Conservation (phyloP, 2,797 vertebrate genomes). For the Gobio occitaniae region DNA sequence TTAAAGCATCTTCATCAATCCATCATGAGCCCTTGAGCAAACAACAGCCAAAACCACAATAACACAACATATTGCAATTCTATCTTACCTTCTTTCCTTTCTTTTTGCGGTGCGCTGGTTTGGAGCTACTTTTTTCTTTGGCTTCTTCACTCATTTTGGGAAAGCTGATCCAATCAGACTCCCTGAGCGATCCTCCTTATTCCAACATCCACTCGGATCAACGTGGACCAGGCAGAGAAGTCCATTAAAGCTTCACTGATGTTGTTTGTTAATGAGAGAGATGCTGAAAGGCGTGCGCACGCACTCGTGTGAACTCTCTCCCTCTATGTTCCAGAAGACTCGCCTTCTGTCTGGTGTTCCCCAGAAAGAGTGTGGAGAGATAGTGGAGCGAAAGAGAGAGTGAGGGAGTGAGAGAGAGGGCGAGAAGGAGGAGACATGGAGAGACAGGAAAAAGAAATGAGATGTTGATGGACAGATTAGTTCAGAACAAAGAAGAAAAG, state of each 20-base stretch:
- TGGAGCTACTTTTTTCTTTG: slow-evolving; percentile 90
- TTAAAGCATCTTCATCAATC: slow-evolving; percentile 22
- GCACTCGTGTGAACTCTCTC: slow-evolving; percentile 59
- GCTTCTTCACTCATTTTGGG: slow-evolving; percentile 95
- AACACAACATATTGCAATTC: slow-evolving; percentile 11
- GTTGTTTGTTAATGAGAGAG: slow-evolving; percentile 58
- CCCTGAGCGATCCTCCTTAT: slow-evolving; percentile 51
- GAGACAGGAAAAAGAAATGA: slow-evolving; percentile 40
- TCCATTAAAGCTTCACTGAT: slow-evolving; percentile 51
- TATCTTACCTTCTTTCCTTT: slow-evolving; percentile 95
- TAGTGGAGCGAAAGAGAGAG: slow-evolving; percentile 47
- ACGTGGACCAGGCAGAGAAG: slow-evolving; percentile 81
- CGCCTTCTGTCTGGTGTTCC: slow-evolving; percentile 69
- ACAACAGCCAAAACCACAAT: slow-evolving; percentile 30
- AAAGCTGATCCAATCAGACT: slow-evolving; percentile 65
- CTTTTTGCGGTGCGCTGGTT: slow-evolving; percentile 94
- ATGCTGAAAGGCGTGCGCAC: slow-evolving; percentile 47
- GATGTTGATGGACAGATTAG: slow-evolving; percentile 45
- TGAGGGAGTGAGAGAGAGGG: slow-evolving; percentile 51
- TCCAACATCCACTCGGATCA: slow-evolving; percentile 87
- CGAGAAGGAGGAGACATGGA: slow-evolving; percentile 42
- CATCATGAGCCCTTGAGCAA: slow-evolving; percentile 33
- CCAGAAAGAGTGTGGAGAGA: slow-evolving; percentile 51
- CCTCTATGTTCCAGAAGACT: slow-evolving; percentile 64
- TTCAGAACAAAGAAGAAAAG: slow-evolving; percentile 47